Conservation (phyloP, 2,797 vertebrate species). For the Simalia tracyae region DNA sequence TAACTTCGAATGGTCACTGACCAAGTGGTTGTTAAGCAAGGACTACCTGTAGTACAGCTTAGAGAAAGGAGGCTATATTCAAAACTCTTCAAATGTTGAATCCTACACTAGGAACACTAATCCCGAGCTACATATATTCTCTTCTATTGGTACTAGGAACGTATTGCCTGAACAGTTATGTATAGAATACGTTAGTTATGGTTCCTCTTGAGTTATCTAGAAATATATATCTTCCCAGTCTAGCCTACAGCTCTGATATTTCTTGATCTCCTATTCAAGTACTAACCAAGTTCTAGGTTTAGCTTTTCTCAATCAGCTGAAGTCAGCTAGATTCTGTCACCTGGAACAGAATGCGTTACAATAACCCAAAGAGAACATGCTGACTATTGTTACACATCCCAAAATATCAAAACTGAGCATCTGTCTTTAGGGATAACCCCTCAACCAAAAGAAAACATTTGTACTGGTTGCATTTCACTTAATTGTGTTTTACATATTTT, state of each 20-base stretch:
- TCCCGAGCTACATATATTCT: no score
- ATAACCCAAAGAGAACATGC: not conserved
- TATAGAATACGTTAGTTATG: not conserved
- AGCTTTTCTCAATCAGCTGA: not conserved
- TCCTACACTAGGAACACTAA: not conserved
- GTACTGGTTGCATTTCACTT: not conserved
- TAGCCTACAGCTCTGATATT: not conserved
- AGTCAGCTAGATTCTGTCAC: not conserved
- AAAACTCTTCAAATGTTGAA: not conserved
- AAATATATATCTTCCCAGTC: not conserved
- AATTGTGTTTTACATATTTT: not conserved
- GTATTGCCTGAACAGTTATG: not conserved
- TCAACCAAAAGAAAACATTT: not conserved
- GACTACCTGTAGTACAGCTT: not conserved
- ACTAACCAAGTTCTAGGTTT: not conserved
- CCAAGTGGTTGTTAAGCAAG: not conserved
- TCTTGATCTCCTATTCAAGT: not conserved
- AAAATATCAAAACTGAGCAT: not conserved
- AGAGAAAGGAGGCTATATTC: not conserved
- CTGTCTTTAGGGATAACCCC: not conserved
- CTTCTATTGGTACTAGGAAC: not conserved
- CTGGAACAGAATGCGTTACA: not conserved
- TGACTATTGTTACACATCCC: not conserved
- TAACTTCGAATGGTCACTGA: not conserved
- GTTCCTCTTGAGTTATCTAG: not conserved